Conservation (phyloP, 2,113 vertebrate genomes). For the Microtus oregoni region DNA sequence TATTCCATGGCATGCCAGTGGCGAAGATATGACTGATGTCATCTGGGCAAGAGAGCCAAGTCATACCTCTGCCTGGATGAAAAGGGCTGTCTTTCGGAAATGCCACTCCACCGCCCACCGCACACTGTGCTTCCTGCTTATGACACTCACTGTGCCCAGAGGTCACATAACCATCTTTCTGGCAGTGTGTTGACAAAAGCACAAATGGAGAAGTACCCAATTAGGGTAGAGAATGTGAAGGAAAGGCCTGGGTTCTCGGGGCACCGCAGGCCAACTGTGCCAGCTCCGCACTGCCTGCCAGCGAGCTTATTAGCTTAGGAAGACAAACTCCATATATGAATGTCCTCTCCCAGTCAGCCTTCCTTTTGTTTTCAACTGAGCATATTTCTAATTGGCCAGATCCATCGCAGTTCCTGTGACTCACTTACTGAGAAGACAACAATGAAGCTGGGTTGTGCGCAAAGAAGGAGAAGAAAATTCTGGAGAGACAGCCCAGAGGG, state of each 20-base stretch:
- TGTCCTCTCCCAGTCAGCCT: neutral
- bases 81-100: neutral
- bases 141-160: neutral
- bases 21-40: neutral
- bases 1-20: neutral
- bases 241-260: neutral
- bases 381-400: constrained; percentile 1
- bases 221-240: neutral
- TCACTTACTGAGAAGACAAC: neutral
- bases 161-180: neutral
- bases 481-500: neutral
- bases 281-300: neutral
- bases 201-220: neutral
- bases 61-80: neutral
- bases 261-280: neutral
- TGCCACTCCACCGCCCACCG: neutral
- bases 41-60: neutral
- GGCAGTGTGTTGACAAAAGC: neutral
- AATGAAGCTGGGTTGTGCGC: neutral
- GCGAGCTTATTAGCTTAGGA: neutral
- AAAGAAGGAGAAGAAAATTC: neutral
- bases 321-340: neutral
- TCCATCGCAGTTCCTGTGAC: neutral
- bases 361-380: constrained; percentile 36
- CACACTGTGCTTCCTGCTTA: neutral